Evolutionary conservation across 2,888 invertebrate genomes (phyloP), one percentile per base, ranked within the genome.

Genomic region (Habrosyne pyritoides): DNA sequence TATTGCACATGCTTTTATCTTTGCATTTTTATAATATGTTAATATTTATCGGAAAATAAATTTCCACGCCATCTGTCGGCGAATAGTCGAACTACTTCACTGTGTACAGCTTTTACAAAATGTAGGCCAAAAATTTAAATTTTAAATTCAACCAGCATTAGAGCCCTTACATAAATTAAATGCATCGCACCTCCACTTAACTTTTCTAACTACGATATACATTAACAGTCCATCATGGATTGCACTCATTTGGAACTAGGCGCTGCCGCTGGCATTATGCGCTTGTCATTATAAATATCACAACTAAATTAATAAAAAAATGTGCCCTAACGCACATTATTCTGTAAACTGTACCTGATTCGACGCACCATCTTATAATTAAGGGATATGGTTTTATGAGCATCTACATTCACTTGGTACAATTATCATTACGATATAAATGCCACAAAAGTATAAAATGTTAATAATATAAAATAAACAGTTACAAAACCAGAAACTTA

Each of bases 181-280:
- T 90, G 91, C 91, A 88, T 85, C 82, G 73, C 79, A 84, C 77
- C 75, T 76, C 79, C 86, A 78, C 89, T 86, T 89, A 88, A 80
- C 84, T 83, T 90, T 69, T 84, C 91, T 91, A 91, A 84, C 91
- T 91, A 91, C 87, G 77, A 83, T 86, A 86, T 87, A 89, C 83
- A 88, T 75, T 69, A 76, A 83, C 84, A 87, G 81, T 87, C 84
- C 87, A 70, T 79, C 71, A 66, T 67, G 76, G 84, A 89, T 87
- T 87, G 88, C 88, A 86, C 86, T 79, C 77, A 78, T 81, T 86
- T 81, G 84, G 82, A 86, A 85, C 84, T 82, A 79, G 76, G 82
- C 82, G 75, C 71, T 67, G 64, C 70, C 76, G 63, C 73, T 18
- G 61, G 71, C 62, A 30, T 28, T 28, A 10, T 75, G 67, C 81